phyloP scores from a whole-genome alignment of 2,797 vertebrate genomes.

The Tapirus indicus region DNA sequence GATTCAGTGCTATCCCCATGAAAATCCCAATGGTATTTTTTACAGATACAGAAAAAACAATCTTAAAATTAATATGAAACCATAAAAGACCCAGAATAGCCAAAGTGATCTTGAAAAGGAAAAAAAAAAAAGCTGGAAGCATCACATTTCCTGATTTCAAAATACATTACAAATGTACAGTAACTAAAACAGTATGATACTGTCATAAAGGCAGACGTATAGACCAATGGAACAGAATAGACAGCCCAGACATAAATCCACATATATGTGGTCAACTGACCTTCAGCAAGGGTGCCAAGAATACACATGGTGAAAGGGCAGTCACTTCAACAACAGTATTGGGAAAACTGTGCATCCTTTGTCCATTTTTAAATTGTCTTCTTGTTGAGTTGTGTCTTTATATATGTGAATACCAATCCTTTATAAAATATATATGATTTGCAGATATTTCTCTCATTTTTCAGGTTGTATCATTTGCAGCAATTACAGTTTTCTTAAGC shows the following conservation, averaged over 20 bases:
- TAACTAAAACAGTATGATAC: too few species aligned
- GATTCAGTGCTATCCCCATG: neutral
- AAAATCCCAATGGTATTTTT: too few species aligned
- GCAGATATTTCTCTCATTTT: neutral
- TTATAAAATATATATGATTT: neutral
- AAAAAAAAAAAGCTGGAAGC: neutral
- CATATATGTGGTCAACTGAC: too few species aligned
- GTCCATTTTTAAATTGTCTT: neutral
- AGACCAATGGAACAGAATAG: too few species aligned
- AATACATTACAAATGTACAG: neutral
- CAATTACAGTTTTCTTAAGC: neutral
- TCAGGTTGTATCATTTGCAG: neutral
- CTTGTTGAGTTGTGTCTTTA: neutral
- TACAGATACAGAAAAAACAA: too few species aligned
- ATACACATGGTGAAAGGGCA: neutral
- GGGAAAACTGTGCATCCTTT: neutral
- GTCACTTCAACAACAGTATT: neutral
- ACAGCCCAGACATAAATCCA: too few species aligned
- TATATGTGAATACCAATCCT: neutral
- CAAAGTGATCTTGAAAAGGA: neutral
- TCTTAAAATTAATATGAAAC: too few species aligned
- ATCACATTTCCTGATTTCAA: neutral
- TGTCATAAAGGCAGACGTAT: too few species aligned
- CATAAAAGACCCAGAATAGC: too few species aligned
- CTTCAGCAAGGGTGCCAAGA: too few species aligned